Percentiles rank a stretch among this genome's conserved stretches.
Conservation (phyloP, 2,113 vertebrate genomes). For the Delphinapterus leucas region DNA sequence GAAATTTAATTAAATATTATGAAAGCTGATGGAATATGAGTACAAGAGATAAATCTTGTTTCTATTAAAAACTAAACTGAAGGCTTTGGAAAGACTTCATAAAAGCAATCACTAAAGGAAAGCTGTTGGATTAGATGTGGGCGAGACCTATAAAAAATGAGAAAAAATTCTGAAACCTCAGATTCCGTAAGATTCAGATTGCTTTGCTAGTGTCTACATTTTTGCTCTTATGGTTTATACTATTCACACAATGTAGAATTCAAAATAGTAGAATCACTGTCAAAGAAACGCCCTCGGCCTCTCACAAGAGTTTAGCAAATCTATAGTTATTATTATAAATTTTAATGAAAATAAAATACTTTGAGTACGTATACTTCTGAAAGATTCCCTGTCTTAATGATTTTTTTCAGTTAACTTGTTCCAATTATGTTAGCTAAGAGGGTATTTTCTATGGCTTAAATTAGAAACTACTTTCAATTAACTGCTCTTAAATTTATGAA, state of each 20-base stretch:
- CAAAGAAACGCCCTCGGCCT: neutral
- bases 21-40: neutral
- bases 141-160: neutral
- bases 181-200: neutral
- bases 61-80: conserved; percentile 30
- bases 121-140: neutral
- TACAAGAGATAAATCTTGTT: neutral
- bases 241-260: neutral
- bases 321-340: neutral
- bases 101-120: conserved; percentile 17
- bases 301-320: neutral
- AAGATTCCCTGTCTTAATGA: neutral
- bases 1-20: conserved; percentile 34
- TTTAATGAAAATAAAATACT: neutral
- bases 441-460: conserved; percentile 1
- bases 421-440: neutral
- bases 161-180: neutral
- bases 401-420: neutral
- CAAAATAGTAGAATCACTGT: neutral
- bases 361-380: neutral
- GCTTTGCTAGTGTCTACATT: neutral
- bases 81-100: neutral
- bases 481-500: conserved; percentile 26
- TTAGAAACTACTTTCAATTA: conserved; percentile 11
- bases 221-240: neutral